Base-by-base conservation (phyloP, 2,888 invertebrate species). In the Orthonevra nobilis region DNA sequence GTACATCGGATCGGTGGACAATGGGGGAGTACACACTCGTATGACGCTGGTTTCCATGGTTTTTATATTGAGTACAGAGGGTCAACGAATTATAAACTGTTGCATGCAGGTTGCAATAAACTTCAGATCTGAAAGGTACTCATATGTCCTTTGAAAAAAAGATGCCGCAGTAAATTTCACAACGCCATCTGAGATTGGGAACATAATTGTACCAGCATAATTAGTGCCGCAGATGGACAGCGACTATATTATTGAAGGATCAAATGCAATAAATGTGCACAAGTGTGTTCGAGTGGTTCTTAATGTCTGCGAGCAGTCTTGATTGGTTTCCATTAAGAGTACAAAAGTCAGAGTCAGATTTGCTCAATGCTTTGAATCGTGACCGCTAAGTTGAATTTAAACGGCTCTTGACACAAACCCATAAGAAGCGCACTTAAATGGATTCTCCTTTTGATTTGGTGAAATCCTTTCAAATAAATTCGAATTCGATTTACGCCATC, bases 1-100 rank as follows among this genome's bases (percentile, higher is more conserved):
- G n/a, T 7, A n/a, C 17, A 4, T 15, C 28, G 20, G 26, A 4
- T n/a, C 20, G 44, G 7, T 40, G 36, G 28, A 32, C 9, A 19
- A 34, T 40, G 17, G 10, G 12, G n/a, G n/a, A n/a, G n/a, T n/a
- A n/a, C n/a, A n/a, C n/a, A n/a, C n/a, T n/a, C n/a, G n/a, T 46
- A 10, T 26, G 14, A 10, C 12, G 40, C 32, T 28, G 34, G 23
- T 32, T 44, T n/a, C 6, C 9, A 23, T 36, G 34, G 20, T 46
- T 46, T 44, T 12, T 12, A 38, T 17, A 19, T 36, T 10, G 26
- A 9, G n/a, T 9, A n/a, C 12, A 12, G 2, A 26, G 9, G 38
- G 28, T 20, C 48, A 50, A 3, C 14, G 28, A 50, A 50, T 28
- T 26, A 28, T 17, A 20, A 61, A 61, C 48, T 61, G 61, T 48